Conservation (phyloP, 2,113 vertebrate genomes). For the Charadrius vociferus region DNA sequence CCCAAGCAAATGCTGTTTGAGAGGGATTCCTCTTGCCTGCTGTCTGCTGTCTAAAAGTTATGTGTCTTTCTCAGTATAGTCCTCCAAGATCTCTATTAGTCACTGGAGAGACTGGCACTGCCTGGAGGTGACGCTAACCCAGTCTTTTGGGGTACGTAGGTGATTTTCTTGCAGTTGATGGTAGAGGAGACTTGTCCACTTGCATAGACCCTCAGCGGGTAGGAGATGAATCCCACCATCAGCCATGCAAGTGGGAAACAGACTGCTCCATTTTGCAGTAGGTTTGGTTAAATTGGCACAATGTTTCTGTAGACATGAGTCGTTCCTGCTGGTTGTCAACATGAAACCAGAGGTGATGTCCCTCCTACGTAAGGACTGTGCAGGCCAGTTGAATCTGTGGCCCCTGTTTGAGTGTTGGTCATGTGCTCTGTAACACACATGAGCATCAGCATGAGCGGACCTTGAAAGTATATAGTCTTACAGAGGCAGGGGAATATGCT, state of each 20-base stretch:
- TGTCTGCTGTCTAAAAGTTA: neutral
- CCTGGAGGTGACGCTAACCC: neutral
- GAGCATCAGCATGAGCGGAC: neutral
- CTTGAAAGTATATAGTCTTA: neutral
- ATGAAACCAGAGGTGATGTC: neutral
- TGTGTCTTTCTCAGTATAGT: neutral
- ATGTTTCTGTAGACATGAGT: neutral
- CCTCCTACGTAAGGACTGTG: neutral
- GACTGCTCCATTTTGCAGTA: neutral
- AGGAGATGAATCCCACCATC: neutral
- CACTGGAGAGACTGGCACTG: neutral
- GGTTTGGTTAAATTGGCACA: neutral
- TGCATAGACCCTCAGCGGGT: neutral
- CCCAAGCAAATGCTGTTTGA: neutral
- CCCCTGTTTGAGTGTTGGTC: neutral
- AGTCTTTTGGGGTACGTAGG: neutral
- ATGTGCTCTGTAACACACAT: accelerated
- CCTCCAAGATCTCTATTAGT: neutral
- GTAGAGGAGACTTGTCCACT: neutral
- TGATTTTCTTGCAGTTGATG: neutral
- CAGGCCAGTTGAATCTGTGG: neutral
- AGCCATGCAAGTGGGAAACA: accelerated
- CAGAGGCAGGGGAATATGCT: neutral
- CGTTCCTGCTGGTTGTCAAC: neutral
- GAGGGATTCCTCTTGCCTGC: neutral